Conservation (phyloP, 92 coral and sea anemone species). For the Epizoanthus fatuus region DNA sequence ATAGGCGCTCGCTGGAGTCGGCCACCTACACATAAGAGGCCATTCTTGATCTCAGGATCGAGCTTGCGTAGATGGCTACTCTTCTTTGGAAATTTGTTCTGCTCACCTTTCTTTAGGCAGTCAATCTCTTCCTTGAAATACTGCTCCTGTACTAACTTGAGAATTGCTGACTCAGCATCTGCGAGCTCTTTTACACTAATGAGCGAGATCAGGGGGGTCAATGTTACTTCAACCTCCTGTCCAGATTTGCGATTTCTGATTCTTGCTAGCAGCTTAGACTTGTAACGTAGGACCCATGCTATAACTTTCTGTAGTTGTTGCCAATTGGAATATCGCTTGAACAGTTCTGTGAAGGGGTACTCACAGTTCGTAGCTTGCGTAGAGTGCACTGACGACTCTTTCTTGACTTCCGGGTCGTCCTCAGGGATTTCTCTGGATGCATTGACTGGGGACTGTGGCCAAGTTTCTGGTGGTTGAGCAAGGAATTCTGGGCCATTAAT, state of each 20-base stretch:
- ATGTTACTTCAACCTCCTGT: background rate
- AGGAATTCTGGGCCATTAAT: slow-evolving; percentile 47
- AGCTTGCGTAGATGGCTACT: no score
- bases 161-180: no score
- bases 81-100: no score
- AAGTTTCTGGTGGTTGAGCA: slow-evolving; percentile 20
- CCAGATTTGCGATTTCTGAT: slow-evolving; percentile 24
- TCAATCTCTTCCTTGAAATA: no score
- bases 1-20: no score
- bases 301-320: slow-evolving; percentile 11
- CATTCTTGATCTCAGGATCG: no score
- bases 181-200: slow-evolving; percentile 21
- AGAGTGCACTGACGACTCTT: slow-evolving; percentile 1
- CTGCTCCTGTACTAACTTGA: no score
- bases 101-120: no score
- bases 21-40: no score
- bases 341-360: slow-evolving; percentile 21
- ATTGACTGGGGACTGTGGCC: slow-evolving; percentile 43
- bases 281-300: slow-evolving; percentile 49
- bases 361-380: background rate
- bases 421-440: slow-evolving; percentile 20
- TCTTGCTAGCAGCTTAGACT: slow-evolving; percentile 16
- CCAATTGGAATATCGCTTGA: slow-evolving; percentile 46
- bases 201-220: slow-evolving; percentile 26
- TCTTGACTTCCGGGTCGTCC: slow-evolving; percentile 43